Evolutionary conservation across 2,888 invertebrate species (phyloP).

Genomic region (Leptothorax acervorum): DNA sequence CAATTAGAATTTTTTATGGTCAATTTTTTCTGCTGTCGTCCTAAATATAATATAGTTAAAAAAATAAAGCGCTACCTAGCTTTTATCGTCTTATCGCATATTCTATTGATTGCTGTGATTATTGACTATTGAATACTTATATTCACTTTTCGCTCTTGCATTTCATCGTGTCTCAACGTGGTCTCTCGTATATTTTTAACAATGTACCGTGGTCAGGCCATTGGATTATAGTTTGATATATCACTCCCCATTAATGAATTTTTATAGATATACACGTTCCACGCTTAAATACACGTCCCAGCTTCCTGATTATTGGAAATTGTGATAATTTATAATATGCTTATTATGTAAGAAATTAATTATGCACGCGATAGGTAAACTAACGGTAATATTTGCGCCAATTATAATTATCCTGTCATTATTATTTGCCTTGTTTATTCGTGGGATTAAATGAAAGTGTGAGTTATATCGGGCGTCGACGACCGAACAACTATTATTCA

Average conservation of each 20-base stretch:
- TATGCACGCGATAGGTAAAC: conserved; percentile 37
- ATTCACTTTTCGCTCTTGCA: neutral
- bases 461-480: conserved; percentile 32
- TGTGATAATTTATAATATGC: conserved; percentile 26
- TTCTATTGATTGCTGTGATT: neutral
- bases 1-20: neutral
- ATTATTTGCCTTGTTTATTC: conserved; percentile 26
- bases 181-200: conserved; percentile 4
- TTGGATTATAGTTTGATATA: conserved; percentile 20
- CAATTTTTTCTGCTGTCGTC: neutral
- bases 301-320: neutral
- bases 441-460: conserved; percentile 43
- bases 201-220: neutral
- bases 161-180: neutral
- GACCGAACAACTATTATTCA: conserved; percentile 17
- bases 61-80: neutral
- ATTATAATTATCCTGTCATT: conserved; percentile 46
- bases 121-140: conserved; percentile 21
- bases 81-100: neutral
- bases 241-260: conserved; percentile 5
- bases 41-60: neutral
- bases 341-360: conserved; percentile 41
- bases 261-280: neutral
- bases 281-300: neutral
- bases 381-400: conserved; percentile 19